A percentile compares a stretch with the other conserved stretches of the same genome.
These are phyloP conservation scores for Chunga burmeisteri DNA, from an alignment of 2,113 vertebrate genomes.

Conservation along the genomic window DNA sequence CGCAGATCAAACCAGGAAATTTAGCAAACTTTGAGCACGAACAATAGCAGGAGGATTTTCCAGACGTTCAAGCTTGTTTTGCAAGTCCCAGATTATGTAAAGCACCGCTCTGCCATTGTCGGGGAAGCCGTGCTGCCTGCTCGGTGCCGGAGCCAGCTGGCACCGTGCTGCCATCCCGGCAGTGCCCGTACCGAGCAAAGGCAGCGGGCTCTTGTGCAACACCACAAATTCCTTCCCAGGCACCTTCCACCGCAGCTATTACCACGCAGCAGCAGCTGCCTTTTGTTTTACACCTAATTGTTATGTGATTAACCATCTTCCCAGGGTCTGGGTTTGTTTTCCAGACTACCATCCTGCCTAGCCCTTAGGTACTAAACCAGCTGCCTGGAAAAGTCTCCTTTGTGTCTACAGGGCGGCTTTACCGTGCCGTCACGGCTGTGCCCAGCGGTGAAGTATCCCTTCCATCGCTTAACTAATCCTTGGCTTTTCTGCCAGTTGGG, in stretches of 20 bases:
- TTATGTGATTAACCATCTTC: neutral
- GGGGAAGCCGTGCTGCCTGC: neutral
- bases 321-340: neutral
- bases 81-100: constrained; percentile 48
- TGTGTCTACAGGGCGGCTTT: neutral
- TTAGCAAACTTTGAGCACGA: constrained; percentile 1
- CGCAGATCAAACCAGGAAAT: neutral
- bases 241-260: neutral
- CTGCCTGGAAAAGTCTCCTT: neutral
- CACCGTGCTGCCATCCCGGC: neutral
- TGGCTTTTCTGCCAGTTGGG: neutral
- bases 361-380: neutral
- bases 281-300: neutral
- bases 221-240: neutral
- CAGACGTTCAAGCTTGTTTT: constrained; percentile 44
- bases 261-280: neutral
- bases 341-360: neutral
- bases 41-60: constrained; percentile 47
- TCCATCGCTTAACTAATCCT: neutral
- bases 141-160: constrained; percentile 28
- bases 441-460: neutral
- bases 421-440: rapidly evolving
- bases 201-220: neutral
- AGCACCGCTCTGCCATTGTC: neutral
- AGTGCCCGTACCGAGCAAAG: neutral